A percentile compares a stretch with the other conserved stretches of the same genome.
These are phyloP conservation scores for Coendou prehensilis DNA, from an alignment of 2,797 vertebrate genomes.

Conservation along the genomic window DNA sequence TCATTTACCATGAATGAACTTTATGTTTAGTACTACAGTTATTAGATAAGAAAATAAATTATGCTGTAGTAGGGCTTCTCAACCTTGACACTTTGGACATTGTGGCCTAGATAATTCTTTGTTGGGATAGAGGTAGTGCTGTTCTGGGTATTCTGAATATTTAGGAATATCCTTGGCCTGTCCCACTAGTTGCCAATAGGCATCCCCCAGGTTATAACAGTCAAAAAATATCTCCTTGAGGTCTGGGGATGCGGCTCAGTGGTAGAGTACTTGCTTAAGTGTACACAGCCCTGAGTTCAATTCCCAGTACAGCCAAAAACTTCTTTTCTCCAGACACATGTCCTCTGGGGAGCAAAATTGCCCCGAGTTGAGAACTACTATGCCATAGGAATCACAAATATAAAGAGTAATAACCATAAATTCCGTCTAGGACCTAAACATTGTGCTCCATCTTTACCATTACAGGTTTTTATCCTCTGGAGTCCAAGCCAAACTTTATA, in stretches of 20 bases:
- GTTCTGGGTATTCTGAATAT: conserved; percentile 3
- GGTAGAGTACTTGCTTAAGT: neutral
- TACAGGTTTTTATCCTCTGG: conserved; percentile 51
- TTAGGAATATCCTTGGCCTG: conserved; percentile 46
- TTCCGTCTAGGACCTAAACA: conserved; percentile 20
- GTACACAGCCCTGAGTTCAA: neutral
- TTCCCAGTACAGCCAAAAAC: too few species aligned
- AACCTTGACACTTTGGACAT: conserved; percentile 25
- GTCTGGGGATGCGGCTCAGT: neutral
- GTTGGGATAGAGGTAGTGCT: neutral
- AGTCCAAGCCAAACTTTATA: neutral
- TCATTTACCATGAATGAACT: conserved; percentile 37
- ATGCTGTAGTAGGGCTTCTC: conserved; percentile 28
- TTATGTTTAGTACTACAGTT: conserved; percentile 58
- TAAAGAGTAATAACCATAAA: conserved; percentile 51
- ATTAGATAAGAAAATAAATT: conserved; percentile 68
- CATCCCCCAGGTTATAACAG: neutral
- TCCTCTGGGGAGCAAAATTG: neutral
- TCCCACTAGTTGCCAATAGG: neutral
- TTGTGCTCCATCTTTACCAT: neutral
- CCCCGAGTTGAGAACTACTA: neutral
- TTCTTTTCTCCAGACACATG: neutral
- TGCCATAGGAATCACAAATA: conserved; percentile 48
- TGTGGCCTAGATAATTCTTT: conserved; percentile 74
- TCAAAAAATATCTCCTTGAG: neutral